These are phyloP conservation scores for Fistularia tabacaria DNA, from an alignment of 2,797 vertebrate species.

Conservation along the genomic window DNA sequence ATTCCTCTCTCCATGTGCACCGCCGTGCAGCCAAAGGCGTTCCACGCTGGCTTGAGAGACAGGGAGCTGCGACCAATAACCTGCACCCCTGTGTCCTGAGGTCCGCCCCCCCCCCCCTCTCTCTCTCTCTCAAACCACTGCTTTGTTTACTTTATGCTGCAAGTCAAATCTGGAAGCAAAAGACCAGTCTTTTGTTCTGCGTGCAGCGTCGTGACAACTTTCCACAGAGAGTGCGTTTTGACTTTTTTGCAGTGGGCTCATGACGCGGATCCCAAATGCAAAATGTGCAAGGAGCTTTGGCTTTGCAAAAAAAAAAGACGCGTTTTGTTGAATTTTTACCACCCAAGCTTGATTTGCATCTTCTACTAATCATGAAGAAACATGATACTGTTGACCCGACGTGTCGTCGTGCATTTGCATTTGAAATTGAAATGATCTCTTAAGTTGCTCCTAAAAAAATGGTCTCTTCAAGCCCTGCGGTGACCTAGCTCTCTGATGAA, in stretches of 20 bases:
- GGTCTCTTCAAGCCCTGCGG: neutral
- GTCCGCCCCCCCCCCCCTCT: constrained; percentile 33
- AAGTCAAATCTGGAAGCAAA: constrained; percentile 27
- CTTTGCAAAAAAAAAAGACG: too few relatives aligned
- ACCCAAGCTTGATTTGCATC: too few relatives aligned
- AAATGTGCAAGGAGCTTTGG: too few relatives aligned
- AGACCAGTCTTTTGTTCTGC: constrained; percentile 29
- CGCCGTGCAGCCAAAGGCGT: constrained; percentile 47
- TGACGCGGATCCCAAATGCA: too few relatives aligned
- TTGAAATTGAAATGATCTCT: neutral
- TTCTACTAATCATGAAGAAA: too few relatives aligned
- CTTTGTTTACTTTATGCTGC: constrained; percentile 64
- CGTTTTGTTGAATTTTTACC: too few relatives aligned
- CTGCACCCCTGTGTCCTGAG: constrained; percentile 6
- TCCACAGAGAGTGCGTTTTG: neutral
- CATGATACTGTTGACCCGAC: neutral
- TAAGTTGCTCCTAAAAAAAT: neutral
- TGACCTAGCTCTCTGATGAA: constrained; percentile 52
- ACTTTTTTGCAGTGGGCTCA: neutral
- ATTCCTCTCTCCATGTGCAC: constrained; percentile 46
- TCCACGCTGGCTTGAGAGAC: constrained; percentile 55
- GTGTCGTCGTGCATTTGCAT: neutral
- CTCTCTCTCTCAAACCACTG: too few relatives aligned
- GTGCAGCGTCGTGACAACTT: neutral
- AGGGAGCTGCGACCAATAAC: constrained; percentile 50